Evolutionary conservation across 2,888 invertebrate genomes (phyloP), one percentile per base, ranked within the genome.

Genomic region (Norana najaformis): DNA sequence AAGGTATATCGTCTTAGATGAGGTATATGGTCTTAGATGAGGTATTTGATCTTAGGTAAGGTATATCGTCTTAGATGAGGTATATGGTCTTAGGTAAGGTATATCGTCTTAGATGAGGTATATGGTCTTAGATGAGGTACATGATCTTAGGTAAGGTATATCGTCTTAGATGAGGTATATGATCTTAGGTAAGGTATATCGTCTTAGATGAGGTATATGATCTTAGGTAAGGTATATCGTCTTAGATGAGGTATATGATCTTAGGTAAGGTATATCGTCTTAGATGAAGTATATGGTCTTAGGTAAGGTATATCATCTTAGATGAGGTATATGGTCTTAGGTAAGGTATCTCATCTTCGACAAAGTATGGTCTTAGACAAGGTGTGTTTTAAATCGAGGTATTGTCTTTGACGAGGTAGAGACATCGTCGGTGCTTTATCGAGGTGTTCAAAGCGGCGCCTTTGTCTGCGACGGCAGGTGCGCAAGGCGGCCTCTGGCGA

Each of bases 401-500:
- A 53, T 53, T 23, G 23, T 53, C 53, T 23, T 30, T 30, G 53
- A 53, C 23, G 53, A 53, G 53, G n/a, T n/a, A n/a, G n/a, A n/a
- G n/a, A n/a, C n/a, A n/a, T 5, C 53, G 69, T 69, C 69, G n/a
- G n/a, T 69, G 8, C 30, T n/a, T 69, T n/a, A 69, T 69, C 69
- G 30, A 69, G 69, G 69, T 69, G 69, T 69, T 30, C 69, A 69
- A n/a, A 69, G n/a, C n/a, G 69, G 69, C 69, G 69, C 69, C 69
- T 69, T 69, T 69, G 69, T 69, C 69, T 69, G 30, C 8, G 69
- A 69, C 69, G 69, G n/a, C 69, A 69, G 69, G 69, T 69, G 69
- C 69, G 69, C 30, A n/a, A 69, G n/a, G 69, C 69, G 69, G n/a
- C 69, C 69, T 69, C 69, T 69, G 69, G 69, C n/a, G 69, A 69